Evolutionary conservation across 2,888 invertebrate species (phyloP).

Genomic region (Tillus elongatus): DNA sequence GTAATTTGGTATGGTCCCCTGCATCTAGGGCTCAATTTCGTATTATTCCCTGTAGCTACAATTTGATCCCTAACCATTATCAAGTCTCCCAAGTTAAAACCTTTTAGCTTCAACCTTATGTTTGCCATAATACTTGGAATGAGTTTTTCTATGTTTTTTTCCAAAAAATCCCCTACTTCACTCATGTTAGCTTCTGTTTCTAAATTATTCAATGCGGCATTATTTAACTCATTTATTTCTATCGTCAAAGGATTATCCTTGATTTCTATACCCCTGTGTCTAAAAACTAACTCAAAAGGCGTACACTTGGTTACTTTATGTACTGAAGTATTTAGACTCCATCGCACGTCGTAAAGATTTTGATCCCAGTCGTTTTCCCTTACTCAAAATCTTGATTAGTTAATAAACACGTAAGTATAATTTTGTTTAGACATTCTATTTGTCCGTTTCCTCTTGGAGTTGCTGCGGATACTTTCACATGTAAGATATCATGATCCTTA

Average conservation of each 20-base stretch:
- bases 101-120: too few relatives aligned
- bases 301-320: slow-evolving; percentile 2
- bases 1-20: slow-evolving; percentile 1
- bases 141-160: not conserved
- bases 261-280: not conserved
- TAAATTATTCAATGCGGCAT: not conserved
- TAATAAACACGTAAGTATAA: too few relatives aligned
- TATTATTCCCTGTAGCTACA: not conserved
- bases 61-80: not conserved
- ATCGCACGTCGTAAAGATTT: not conserved
- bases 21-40: not conserved
- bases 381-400: too few relatives aligned
- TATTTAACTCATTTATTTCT: slow-evolving; percentile 1
- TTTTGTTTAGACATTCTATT: too few relatives aligned
- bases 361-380: not conserved
- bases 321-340: not conserved
- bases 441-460: too few relatives aligned
- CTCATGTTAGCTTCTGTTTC: too few relatives aligned
- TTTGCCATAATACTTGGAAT: not conserved
- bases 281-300: slow-evolving; percentile 1
- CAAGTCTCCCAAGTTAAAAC: not conserved
- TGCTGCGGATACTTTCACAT: too few relatives aligned
- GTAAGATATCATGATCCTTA: too few relatives aligned
- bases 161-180: not conserved
- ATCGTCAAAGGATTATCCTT: not conserved